phyloP scores from a whole-genome alignment of 2,797 vertebrate species.

The Phoeniculus purpureus region DNA sequence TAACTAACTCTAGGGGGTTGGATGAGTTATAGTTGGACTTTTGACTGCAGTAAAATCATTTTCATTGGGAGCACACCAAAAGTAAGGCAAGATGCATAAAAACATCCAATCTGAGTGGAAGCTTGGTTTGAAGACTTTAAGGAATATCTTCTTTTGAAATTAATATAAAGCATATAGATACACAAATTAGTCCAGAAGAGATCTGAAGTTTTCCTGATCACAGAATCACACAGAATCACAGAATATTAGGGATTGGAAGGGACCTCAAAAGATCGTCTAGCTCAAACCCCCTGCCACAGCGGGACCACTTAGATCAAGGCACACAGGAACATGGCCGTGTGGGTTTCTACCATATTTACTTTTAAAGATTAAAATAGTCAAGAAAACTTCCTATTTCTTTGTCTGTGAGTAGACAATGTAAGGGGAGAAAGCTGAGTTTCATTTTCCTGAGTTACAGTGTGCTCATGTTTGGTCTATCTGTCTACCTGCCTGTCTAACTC shows the following conservation, averaged over 20 bases:
- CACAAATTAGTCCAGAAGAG: not conserved
- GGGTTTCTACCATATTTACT: not conserved
- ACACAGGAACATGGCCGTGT: too few species aligned
- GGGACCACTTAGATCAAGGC: too few species aligned
- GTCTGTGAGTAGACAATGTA: slow-evolving; percentile 18
- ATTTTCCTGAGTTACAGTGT: not conserved
- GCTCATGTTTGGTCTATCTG: not conserved
- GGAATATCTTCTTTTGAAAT: not conserved
- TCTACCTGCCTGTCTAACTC: slow-evolving; percentile 16
- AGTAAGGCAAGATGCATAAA: not conserved
- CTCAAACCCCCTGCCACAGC: too few species aligned
- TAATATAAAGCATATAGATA: not conserved
- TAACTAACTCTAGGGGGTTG: not conserved
- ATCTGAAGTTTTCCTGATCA: slow-evolving; percentile 39
- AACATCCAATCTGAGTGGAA: not conserved
- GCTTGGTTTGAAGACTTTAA: not conserved
- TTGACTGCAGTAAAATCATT: not conserved
- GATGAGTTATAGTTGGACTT: not conserved
- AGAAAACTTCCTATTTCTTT: slow-evolving; percentile 28
- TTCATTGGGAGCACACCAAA: not conserved
- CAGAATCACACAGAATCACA: too few species aligned
- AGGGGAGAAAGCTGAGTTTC: slow-evolving; percentile 11
- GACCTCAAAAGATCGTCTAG: too few species aligned
- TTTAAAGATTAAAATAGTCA: slow-evolving; percentile 53
- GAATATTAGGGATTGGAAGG: too few species aligned